A percentile compares a stretch with the other conserved stretches of the same genome.
phyloP scores from a whole-genome alignment of 2,888 invertebrate species.

The Dynastes tityus region DNA sequence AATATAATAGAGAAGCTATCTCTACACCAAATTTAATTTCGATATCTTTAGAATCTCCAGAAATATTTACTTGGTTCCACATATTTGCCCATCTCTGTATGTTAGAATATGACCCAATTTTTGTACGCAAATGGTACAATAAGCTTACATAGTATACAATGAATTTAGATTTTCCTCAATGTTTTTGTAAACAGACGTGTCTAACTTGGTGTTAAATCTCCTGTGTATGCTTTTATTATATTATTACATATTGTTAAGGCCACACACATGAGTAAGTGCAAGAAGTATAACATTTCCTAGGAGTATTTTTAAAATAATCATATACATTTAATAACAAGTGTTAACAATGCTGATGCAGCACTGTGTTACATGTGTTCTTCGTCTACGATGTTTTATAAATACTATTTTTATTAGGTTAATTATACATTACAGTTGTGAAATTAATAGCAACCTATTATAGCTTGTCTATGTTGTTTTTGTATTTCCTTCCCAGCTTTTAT shows the following conservation, averaged over 20 bases:
- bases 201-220: conserved; percentile 22
- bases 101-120: too few species aligned
- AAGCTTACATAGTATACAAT: conserved; percentile 19
- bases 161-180: conserved; percentile 20
- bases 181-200: conserved; percentile 40
- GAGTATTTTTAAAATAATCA: conserved; percentile 48
- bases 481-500: background rate
- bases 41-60: too few species aligned
- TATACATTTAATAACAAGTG: conserved; percentile 48
- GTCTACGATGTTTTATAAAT: conserved; percentile 47
- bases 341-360: conserved; percentile 50
- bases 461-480: background rate
- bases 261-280: conserved; percentile 49
- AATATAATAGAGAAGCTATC: too few species aligned
- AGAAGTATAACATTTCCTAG: conserved; percentile 48
- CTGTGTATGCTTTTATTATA: conserved; percentile 35
- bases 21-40: too few species aligned
- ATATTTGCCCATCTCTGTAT: too few species aligned
- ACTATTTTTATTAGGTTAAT: conserved; percentile 42
- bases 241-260: conserved; percentile 46
- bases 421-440: conserved; percentile 42
- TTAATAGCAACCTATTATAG: conserved; percentile 18
- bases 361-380: conserved; percentile 46
- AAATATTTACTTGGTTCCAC: too few species aligned
- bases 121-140: too few species aligned